Base-by-base conservation (phyloP, 2,888 invertebrate species). In the Pyralis farinalis region DNA sequence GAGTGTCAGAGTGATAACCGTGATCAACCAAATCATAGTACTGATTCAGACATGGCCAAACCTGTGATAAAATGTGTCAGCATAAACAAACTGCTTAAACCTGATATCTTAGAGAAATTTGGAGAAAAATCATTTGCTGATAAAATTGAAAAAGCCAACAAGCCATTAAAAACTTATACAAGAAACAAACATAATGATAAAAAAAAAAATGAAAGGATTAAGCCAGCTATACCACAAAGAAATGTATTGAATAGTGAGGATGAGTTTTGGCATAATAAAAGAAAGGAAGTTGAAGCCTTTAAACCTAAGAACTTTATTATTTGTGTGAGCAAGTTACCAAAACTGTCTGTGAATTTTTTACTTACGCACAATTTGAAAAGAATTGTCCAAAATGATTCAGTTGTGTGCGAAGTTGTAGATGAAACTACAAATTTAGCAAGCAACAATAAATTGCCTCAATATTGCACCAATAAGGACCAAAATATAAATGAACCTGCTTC, bases 61-160 rank as follows among this genome's bases (percentile, higher is more conserved):
- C 73, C 80, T 5, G 21, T 76, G 1, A 74, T 88, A 35, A 85
- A 86, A 60, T 85, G 85, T 78, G 80, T 88, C 7, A 82, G 69
- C 55, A 60, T 87, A 16, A 72, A 46, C 34, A 84, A 82, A 55
- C 59, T 88, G 50, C 58, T 86, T 1, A 84, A 77, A 57, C 75
- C 80, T 31, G 63, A 77, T 51, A 21, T 68, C n/a, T 11, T 61
- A 40, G 8, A 53, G 22, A 45, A 47, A 43, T 44, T 30, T 36
- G n/a, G 12, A 11, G 7, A 36, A 22, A 38, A 12, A 8, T 9
- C 21, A 7, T 6, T 25, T 12, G 32, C 40, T 20, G 30, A 34
- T 6, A 34, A 16, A 41, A 39, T 27, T 39, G 53, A 40, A 39
- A 43, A 44, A 30, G 43, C 35, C 39, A 43, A 22, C n/a, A 37